A percentile compares a stretch with the other conserved stretches of the same genome.
Evolutionary conservation across 2,797 vertebrate genomes (phyloP).

Genomic region (Miichthys miiuy): DNA sequence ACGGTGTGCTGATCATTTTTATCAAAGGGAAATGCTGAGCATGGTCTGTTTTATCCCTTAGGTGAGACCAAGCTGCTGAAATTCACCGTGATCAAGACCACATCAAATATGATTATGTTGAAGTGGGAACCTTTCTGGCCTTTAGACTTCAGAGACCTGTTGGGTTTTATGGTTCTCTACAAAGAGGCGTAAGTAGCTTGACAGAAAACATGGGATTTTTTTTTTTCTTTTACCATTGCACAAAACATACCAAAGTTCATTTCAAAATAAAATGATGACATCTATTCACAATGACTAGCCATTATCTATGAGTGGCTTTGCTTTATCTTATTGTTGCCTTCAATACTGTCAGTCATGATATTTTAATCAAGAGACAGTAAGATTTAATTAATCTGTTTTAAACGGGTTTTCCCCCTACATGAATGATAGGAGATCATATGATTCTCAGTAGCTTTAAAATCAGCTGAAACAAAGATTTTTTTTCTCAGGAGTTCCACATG

Average conservation of each 20-base stretch:
- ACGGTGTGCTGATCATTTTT: neutral
- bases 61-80: conserved; percentile 93
- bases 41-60: conserved; percentile 60
- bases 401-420: neutral
- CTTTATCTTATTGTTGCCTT: neutral
- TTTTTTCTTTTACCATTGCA: neutral
- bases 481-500: neutral
- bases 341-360: neutral
- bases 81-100: conserved; percentile 88
- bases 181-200: conserved; percentile 95
- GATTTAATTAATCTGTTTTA: neutral
- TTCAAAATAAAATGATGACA: neutral
- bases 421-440: neutral
- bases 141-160: conserved; percentile 92
- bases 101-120: conserved; percentile 90
- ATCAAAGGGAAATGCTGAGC: conserved; percentile 4
- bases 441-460: neutral
- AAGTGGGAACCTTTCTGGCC: conserved; percentile 97
- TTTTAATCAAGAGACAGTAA: neutral
- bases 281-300: neutral
- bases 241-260: conserved; percentile 1
- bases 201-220: neutral
- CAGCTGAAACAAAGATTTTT: neutral
- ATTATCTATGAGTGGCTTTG: neutral
- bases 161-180: conserved; percentile 98